Base-by-base conservation (phyloP, 2,113 vertebrate genomes). In the Ursus arctos region DNA sequence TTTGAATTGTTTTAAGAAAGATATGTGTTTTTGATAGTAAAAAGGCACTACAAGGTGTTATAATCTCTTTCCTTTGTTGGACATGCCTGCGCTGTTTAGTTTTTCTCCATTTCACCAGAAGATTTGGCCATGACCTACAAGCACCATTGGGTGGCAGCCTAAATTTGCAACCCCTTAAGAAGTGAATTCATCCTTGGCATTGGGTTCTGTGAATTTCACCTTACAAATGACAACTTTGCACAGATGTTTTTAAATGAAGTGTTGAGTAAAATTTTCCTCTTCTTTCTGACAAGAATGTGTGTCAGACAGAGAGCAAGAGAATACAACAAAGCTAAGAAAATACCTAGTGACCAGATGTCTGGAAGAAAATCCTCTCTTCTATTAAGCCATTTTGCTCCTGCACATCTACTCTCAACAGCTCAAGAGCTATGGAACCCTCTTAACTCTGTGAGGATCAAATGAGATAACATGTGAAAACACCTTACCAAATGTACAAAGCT, bases 241-340 rank as follows among this genome's bases (percentile, higher is more conserved):
- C 49, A 97, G 72, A 87, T 79, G 26, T 83, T 97, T 97, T 96
- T n/a, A 94, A 95, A 90, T 86, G 16, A 91, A 84, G 5, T 61
- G 1, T 88, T 91, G 63, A 96, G 84, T 91, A 88, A 79, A 26
- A 15, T 21, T 90, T 94, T 59, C 33, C 15, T 91, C 33, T 84
- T 94, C 19, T 86, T 95, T 33, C 40, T 57, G 84, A 69, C 31
- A 85, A 92, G 31, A 53, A 22, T 21, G 55, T 57, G 79, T 55
- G 77, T 15, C 49, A 15, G 13, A 26, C 40, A 24, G 21, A 85
- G 16, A 14, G 22, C 13, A 26, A 24, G 15, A 63, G 9, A 79
- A 51, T 33, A 81, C 22, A 24, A 18, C 13, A 51, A 24, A 67
- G 53, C 47, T 22, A 81, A 80, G 76, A 15, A 47, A 63, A 81